Evolutionary conservation across 92 coral and sea anemone species (phyloP).

Genomic region (Epizoanthus scotinus): DNA sequence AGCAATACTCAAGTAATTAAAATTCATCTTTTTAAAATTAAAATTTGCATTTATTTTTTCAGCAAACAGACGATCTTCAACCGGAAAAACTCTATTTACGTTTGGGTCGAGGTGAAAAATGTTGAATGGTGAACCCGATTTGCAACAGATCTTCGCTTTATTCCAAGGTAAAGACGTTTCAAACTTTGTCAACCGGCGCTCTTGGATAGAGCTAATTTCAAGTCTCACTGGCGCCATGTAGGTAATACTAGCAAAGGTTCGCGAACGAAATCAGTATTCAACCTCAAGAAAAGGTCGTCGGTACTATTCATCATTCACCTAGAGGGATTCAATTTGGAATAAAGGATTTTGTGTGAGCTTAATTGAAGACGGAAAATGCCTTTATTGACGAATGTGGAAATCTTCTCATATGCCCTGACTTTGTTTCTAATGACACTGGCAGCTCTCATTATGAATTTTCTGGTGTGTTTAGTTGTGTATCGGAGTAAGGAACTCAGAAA

Average conservation of each 20-base stretch:
- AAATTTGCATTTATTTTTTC: conserved; percentile 30
- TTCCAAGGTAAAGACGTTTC: conserved; percentile 1
- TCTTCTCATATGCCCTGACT: conserved; percentile 62
- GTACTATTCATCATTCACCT: background rate
- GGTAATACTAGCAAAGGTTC: background rate
- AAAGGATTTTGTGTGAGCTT: background rate
- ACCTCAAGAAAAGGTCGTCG: background rate
- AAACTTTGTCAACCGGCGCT: background rate
- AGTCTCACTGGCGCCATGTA: background rate
- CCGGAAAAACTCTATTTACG: conserved; percentile 36
- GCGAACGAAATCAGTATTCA: background rate
- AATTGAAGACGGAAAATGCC: conserved; percentile 53
- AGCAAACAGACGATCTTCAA: conserved; percentile 40
- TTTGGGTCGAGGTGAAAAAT: conserved; percentile 27
- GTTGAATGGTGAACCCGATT: conserved; percentile 5
- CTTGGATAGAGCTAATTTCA: background rate
- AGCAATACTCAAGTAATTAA: conserved; percentile 5
- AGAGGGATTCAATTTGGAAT: background rate
- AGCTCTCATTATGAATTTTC: conserved; percentile 86
- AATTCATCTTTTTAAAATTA: conserved; percentile 29
- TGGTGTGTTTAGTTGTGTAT: conserved; percentile 93
- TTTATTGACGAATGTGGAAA: conserved; percentile 66
- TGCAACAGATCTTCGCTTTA: background rate
- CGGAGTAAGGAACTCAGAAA: conserved; percentile 85
- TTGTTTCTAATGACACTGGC: conserved; percentile 81